These are phyloP conservation scores for Pterocles orientalis DNA, from an alignment of 2,113 vertebrate species.

Conservation along the genomic window DNA sequence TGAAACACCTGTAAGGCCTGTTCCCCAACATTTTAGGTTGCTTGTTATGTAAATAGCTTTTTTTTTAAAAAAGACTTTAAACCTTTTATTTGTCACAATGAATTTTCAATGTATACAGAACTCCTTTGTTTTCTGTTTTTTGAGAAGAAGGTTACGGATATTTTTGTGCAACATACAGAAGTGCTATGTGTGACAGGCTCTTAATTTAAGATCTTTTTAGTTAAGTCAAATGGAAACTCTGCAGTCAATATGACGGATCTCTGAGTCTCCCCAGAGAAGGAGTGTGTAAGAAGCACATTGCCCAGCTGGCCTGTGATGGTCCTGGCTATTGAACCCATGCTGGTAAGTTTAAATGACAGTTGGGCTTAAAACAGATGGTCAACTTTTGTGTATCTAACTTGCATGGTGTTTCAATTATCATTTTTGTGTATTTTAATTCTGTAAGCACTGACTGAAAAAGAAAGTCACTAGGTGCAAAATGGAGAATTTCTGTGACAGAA, in stretches of 20 bases:
- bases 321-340: background rate
- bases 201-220: background rate
- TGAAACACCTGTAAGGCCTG: background rate
- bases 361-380: background rate
- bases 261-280: background rate
- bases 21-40: background rate
- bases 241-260: background rate
- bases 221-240: background rate
- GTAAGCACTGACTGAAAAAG: background rate
- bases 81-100: background rate
- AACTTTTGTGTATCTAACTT: background rate
- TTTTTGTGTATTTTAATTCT: background rate
- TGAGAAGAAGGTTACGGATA: background rate
- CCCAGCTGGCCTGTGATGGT: background rate
- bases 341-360: background rate
- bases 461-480: background rate
- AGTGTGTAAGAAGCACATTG: no score
- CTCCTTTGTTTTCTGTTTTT: background rate
- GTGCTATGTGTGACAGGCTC: background rate
- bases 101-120: background rate
- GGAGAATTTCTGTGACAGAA: background rate
- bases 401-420: background rate
- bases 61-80: background rate
- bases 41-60: background rate
- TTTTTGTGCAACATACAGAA: background rate